Evolutionary conservation across 2,113 vertebrate species (phyloP).

Genomic region (Chiloscyllium plagiosum): DNA sequence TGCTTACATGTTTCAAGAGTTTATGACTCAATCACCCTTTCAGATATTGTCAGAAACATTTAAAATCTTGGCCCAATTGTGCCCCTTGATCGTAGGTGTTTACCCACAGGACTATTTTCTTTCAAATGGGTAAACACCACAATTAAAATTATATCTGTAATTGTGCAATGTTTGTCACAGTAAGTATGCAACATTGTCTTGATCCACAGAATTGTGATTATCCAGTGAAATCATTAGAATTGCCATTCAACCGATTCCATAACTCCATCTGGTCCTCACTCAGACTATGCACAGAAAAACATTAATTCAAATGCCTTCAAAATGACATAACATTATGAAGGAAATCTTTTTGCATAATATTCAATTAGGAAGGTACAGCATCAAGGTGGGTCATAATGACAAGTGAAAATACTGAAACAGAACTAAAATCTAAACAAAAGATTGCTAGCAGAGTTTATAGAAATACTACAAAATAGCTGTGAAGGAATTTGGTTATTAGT

Average conservation of each 20-base stretch:
- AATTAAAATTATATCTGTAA: neutral
- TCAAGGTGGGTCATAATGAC: neutral
- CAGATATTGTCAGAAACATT: neutral
- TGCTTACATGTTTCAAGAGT: too few species aligned
- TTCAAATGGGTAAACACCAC: too few species aligned
- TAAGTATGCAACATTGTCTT: neutral
- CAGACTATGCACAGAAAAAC: neutral
- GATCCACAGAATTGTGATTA: neutral
- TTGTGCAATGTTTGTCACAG: neutral
- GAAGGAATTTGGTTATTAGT: neutral
- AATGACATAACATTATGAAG: neutral
- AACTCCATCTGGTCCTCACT: neutral
- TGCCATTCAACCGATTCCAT: neutral
- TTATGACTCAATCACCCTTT: too few species aligned
- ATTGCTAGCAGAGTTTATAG: neutral
- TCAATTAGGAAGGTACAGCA: neutral
- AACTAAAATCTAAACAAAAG: neutral
- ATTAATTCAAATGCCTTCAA: neutral
- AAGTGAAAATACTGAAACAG: neutral
- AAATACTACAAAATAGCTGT: neutral
- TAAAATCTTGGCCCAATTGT: neutral
- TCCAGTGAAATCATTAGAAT: neutral
- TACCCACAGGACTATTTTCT: too few species aligned
- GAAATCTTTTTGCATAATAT: neutral
- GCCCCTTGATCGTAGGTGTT: neutral